Conservation (phyloP, 2,113 vertebrate genomes). For the Corydoras sp. region DNA sequence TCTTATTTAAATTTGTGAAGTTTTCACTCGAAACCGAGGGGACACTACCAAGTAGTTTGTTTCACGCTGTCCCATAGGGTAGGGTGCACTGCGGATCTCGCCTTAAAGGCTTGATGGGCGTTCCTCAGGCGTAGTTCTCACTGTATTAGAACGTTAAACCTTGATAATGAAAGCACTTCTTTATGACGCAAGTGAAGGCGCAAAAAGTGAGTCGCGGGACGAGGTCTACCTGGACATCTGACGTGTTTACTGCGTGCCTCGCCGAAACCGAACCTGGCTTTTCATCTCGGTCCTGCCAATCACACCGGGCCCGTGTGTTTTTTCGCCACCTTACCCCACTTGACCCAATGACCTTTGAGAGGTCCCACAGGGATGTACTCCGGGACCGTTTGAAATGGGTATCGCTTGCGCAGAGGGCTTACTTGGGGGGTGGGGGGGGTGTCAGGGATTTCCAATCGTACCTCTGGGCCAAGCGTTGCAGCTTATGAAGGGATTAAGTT, state of each 20-base stretch:
- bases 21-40: conserved; percentile 24
- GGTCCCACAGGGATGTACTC: conserved; percentile 31
- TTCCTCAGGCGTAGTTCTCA: not conserved
- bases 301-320: conserved; percentile 10
- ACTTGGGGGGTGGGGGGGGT: conserved; percentile 14
- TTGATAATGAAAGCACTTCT: too few relatives aligned
- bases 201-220: too few relatives aligned
- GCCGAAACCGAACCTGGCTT: not conserved
- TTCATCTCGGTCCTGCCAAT: conserved; percentile 13
- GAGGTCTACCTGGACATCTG: too few relatives aligned
- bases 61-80: not conserved
- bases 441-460: not conserved
- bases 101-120: too few relatives aligned
- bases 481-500: conserved; percentile 38
- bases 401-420: conserved; percentile 3
- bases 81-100: too few relatives aligned
- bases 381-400: conserved; percentile 21
- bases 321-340: conserved; percentile 22
- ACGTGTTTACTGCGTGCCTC: too few relatives aligned
- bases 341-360: conserved; percentile 32
- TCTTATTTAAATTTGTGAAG: too few relatives aligned
- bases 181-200: too few relatives aligned
- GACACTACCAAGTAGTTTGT: not conserved
- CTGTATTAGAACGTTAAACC: too few relatives aligned
- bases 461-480: conserved; percentile 16